phyloP scores from a whole-genome alignment of 2,797 vertebrate species.

The Pseudochaenichthys georgianus region DNA sequence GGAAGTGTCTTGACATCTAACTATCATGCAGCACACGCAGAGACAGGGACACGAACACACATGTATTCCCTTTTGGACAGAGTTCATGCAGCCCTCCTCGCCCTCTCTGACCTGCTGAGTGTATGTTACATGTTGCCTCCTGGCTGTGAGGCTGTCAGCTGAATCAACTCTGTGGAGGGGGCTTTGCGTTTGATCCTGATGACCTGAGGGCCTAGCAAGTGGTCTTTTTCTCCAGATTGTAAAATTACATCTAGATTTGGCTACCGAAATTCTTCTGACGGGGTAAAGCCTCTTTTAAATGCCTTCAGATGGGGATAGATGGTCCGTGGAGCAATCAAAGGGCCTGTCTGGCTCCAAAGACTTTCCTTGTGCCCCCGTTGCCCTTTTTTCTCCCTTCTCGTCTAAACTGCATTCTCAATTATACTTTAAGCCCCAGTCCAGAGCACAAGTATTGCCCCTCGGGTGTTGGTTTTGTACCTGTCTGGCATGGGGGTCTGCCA shows the following conservation, averaged over 20 bases:
- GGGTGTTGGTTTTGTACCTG: constrained; percentile 77
- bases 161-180: constrained; percentile 37
- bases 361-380: constrained; percentile 19
- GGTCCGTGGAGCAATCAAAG: constrained; percentile 46
- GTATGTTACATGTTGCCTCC: constrained; percentile 27
- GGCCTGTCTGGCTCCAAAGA: constrained; percentile 43
- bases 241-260: constrained; percentile 48
- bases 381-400: constrained; percentile 12
- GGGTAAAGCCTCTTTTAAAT: constrained; percentile 58
- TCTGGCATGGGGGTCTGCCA: constrained; percentile 64
- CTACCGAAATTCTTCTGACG: constrained; percentile 34
- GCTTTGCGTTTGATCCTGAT: constrained; percentile 42
- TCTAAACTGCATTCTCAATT: constrained; percentile 40
- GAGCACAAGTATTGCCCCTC: constrained; percentile 47
- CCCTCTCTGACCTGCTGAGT: constrained; percentile 33
- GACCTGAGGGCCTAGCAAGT: constrained; percentile 24
- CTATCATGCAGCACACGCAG: neutral
- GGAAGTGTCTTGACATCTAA: neutral
- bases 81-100: constrained; percentile 18
- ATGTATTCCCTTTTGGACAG: neutral
- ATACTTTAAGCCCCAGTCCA: constrained; percentile 50
- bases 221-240: constrained; percentile 36
- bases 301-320: constrained; percentile 39
- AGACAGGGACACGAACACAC: neutral
- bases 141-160: constrained; percentile 47